A percentile compares a stretch with the other conserved stretches of the same genome.
phyloP scores from a whole-genome alignment of 2,113 vertebrate species.

The Chlamydotis undulata region DNA sequence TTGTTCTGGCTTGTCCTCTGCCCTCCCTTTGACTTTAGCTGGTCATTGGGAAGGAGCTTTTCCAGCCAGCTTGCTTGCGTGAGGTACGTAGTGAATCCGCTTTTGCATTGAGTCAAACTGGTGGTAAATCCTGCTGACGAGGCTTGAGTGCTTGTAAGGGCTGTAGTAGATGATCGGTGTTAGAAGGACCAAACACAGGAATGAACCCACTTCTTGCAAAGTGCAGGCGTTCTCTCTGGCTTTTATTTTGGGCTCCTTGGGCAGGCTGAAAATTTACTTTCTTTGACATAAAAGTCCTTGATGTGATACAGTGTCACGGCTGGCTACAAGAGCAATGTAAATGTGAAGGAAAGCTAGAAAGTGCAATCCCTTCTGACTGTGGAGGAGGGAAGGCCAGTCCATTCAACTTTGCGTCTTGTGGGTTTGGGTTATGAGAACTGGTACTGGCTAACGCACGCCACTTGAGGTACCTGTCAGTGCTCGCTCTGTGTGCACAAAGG shows the following conservation, averaged over 20 bases:
- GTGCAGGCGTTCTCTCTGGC: not conserved
- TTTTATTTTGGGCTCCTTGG: not conserved
- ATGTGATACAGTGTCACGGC: not conserved
- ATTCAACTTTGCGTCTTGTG: not conserved
- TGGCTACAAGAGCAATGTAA: not conserved
- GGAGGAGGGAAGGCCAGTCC: not conserved
- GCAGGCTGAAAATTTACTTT: not conserved
- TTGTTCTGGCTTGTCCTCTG: not conserved
- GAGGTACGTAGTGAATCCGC: accelerated
- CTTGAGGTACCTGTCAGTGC: not conserved
- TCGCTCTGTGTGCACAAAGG: accelerated
- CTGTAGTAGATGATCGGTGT: not conserved
- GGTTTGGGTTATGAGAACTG: not conserved
- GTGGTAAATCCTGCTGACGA: not conserved
- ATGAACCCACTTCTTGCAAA: not conserved
- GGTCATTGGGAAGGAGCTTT: not conserved
- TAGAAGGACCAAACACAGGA: not conserved
- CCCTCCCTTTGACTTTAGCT: not conserved
- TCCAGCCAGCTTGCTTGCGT: not conserved
- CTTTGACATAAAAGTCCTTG: not conserved
- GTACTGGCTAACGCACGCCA: not conserved
- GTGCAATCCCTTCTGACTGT: not conserved
- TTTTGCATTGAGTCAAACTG: not conserved
- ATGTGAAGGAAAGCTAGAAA: not conserved
- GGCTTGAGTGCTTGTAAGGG: not conserved